These are phyloP conservation scores for Lepas anatifera DNA, from an alignment of 2,888 invertebrate species.

Conservation along the genomic window DNA sequence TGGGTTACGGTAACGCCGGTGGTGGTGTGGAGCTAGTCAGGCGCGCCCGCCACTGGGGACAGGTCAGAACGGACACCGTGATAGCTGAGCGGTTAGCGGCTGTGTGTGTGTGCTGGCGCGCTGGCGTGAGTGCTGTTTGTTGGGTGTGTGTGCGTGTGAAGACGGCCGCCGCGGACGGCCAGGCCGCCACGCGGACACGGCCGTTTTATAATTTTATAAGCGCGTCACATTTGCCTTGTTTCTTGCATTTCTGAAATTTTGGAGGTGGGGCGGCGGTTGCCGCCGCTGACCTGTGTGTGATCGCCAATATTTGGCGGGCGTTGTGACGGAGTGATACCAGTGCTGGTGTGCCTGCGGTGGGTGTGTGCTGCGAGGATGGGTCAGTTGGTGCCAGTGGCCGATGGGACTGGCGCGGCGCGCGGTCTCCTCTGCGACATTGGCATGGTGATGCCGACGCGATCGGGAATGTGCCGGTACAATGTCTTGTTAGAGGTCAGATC, in stretches of 20 bases:
- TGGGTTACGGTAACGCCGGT: background rate
- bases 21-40: background rate
- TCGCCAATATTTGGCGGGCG: background rate
- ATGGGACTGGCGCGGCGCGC: too few relatives aligned
- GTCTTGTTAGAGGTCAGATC: too few relatives aligned
- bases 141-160: background rate
- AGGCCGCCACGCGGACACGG: background rate
- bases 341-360: too few relatives aligned
- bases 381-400: too few relatives aligned
- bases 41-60: too few relatives aligned
- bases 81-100: background rate
- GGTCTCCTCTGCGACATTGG: too few relatives aligned
- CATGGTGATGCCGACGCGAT: too few relatives aligned
- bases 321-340: too few relatives aligned
- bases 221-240: background rate
- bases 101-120: background rate
- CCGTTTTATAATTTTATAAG: constrained; percentile 8
- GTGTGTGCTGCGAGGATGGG: too few relatives aligned
- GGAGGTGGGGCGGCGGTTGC: background rate
- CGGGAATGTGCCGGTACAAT: too few relatives aligned
- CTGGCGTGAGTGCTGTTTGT: background rate
- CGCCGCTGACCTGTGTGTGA: background rate
- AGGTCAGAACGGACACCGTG: background rate
- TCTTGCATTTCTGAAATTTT: background rate
- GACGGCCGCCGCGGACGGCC: background rate